phyloP scores from a whole-genome alignment of 2,797 vertebrate genomes.

The Dendrocincla fuliginosa region DNA sequence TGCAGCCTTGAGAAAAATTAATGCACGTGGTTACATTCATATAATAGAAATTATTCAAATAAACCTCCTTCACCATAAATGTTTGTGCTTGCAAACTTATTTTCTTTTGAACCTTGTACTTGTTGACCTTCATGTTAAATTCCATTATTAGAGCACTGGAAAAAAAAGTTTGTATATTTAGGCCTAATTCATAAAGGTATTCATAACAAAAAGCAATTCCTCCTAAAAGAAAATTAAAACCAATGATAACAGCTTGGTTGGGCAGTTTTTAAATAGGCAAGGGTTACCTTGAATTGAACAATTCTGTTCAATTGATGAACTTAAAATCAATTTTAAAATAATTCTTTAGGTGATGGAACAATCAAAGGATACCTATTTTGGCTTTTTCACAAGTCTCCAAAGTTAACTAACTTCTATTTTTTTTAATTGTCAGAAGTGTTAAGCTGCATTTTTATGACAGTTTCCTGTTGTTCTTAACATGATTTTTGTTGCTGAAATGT shows the following conservation, averaged over 20 bases:
- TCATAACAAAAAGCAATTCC: background rate
- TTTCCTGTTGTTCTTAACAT: background rate
- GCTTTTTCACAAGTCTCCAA: background rate
- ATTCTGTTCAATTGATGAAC: background rate
- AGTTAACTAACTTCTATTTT: background rate
- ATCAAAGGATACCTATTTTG: background rate
- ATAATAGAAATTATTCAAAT: background rate
- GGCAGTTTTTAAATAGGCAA: background rate
- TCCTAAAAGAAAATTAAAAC: background rate
- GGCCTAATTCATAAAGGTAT: background rate
- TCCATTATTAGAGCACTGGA: background rate
- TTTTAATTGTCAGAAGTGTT: background rate
- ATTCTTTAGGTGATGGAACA: background rate
- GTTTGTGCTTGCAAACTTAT: background rate
- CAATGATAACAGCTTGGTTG: background rate
- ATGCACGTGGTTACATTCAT: background rate
- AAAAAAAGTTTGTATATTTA: background rate
- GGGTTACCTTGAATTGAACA: background rate
- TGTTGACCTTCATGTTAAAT: background rate
- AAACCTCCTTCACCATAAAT: background rate
- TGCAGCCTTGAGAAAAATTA: background rate
- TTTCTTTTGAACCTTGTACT: background rate
- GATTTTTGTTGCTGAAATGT: background rate
- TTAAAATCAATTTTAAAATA: background rate
- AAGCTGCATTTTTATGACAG: background rate